Conservation (phyloP, 1,140 invertebrate species). For the Drosophila eugracilis region DNA sequence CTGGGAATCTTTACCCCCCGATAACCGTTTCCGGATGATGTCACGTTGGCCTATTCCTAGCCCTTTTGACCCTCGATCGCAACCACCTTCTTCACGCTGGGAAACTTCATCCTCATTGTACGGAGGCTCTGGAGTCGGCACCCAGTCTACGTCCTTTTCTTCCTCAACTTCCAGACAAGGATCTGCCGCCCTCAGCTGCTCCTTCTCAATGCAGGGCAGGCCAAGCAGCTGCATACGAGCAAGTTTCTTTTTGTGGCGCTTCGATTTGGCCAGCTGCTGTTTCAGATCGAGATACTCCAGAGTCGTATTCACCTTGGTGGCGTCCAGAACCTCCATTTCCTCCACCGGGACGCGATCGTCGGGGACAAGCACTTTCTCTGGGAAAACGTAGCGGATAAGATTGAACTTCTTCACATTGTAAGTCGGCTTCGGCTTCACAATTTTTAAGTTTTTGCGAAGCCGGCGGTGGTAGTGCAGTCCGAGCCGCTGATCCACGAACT, state of each 20-base stretch:
- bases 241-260: slow-evolving; percentile 55
- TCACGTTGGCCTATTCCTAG: background rate
- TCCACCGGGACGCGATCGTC: slow-evolving; percentile 37
- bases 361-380: slow-evolving; percentile 56
- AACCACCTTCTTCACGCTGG: slow-evolving; percentile 32
- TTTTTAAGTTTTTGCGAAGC: slow-evolving; percentile 70
- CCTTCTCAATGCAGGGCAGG: slow-evolving; percentile 56
- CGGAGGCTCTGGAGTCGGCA: slow-evolving; percentile 50
- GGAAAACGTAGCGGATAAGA: slow-evolving; percentile 75
- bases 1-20: background rate
- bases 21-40: background rate
- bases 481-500: slow-evolving; percentile 61
- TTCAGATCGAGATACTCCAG: slow-evolving; percentile 61
- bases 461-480: slow-evolving; percentile 73
- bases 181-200: slow-evolving; percentile 37
- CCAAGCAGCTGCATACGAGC: slow-evolving; percentile 69
- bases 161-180: slow-evolving; percentile 59
- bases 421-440: slow-evolving; percentile 63
- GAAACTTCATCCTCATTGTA: background rate
- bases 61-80: background rate
- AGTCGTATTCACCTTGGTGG: slow-evolving; percentile 61
- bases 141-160: slow-evolving; percentile 65
- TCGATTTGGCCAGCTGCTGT: slow-evolving; percentile 47
- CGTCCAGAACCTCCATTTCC: slow-evolving; percentile 47
- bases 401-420: slow-evolving; percentile 78